phyloP scores from a whole-genome alignment of 2,797 vertebrate genomes.

The Etheostoma perlongum region DNA sequence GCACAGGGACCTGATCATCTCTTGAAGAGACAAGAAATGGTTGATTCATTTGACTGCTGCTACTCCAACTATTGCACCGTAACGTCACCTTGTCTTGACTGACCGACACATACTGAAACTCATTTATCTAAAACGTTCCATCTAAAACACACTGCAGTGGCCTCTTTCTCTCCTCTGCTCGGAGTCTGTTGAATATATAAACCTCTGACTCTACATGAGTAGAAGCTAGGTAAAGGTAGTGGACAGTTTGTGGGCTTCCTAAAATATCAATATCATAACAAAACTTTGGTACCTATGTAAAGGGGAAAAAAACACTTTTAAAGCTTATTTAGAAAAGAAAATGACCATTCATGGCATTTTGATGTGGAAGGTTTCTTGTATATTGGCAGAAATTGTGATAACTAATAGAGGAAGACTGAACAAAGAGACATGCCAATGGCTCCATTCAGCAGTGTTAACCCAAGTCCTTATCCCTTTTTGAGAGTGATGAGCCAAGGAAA shows the following conservation, averaged over 20 bases:
- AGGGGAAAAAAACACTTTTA: not conserved
- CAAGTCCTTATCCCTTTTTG: slow-evolving; percentile 3
- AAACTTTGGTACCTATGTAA: not conserved
- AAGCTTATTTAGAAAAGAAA: slow-evolving; percentile 9
- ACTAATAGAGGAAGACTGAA: slow-evolving; percentile 2
- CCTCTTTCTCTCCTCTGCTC: slow-evolving; percentile 20
- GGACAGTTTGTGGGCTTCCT: not conserved
- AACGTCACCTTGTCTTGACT: slow-evolving; percentile 55
- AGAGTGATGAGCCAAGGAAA: slow-evolving; percentile 4
- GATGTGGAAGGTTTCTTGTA: not conserved
- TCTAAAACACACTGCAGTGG: slow-evolving; percentile 22
- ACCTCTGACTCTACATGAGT: not conserved
- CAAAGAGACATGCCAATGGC: not conserved
- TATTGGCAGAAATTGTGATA: not conserved
- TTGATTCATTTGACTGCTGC: slow-evolving; percentile 56
- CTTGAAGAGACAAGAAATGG: slow-evolving; percentile 37
- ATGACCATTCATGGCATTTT: slow-evolving; percentile 6
- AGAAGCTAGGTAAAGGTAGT: not conserved
- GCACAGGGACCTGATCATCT: slow-evolving; percentile 60
- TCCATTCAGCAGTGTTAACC: slow-evolving; percentile 22
- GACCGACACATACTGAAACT: slow-evolving; percentile 35
- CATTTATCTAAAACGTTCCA: slow-evolving; percentile 19
- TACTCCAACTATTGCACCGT: slow-evolving; percentile 43
- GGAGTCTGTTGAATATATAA: slow-evolving; percentile 11
- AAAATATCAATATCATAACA: slow-evolving; percentile 11